Percentiles rank a stretch among this genome's conserved stretches.
phyloP scores from a whole-genome alignment of 2,888 invertebrate species.

The Acanthopleura granulata region DNA sequence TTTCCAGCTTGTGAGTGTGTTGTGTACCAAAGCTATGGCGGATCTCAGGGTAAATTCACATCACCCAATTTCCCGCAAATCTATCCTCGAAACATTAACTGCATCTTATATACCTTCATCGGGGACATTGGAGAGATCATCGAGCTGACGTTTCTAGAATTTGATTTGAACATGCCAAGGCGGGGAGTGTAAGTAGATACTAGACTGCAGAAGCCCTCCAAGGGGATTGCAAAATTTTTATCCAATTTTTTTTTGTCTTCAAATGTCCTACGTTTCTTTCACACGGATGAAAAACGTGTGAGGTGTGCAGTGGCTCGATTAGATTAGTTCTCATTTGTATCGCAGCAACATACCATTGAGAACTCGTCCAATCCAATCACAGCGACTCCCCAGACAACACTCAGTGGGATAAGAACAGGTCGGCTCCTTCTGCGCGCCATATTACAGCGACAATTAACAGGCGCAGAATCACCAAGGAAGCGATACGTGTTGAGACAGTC shows the following conservation, averaged over 20 bases:
- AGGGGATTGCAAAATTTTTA: background rate
- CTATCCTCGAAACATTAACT: constrained; percentile 82
- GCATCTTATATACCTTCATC: constrained; percentile 86
- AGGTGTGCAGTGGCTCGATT: background rate
- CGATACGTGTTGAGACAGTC: too few relatives aligned
- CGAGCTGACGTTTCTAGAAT: constrained; percentile 84
- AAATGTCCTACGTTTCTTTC: background rate
- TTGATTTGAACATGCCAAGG: constrained; percentile 78
- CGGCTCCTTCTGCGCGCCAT: too few relatives aligned
- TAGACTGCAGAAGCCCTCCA: background rate
- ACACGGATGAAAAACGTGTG: background rate
- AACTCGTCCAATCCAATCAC: background rate
- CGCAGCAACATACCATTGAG: constrained; percentile 12
- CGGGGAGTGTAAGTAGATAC: constrained; percentile 32
- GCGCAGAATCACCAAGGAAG: too few relatives aligned
- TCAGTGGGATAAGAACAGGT: too few relatives aligned
- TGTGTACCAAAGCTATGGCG: constrained; percentile 83
- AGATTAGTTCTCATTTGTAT: constrained; percentile 15
- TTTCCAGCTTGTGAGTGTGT: constrained; percentile 86
- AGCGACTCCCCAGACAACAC: too few relatives aligned
- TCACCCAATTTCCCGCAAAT: constrained; percentile 86
- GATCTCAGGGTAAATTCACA: constrained; percentile 82
- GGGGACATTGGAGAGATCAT: constrained; percentile 85
- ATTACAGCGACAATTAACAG: too few relatives aligned
- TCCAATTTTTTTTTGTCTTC: background rate